Evolutionary conservation across 2,797 vertebrate genomes (phyloP).

Genomic region (Florisuga fusca): DNA sequence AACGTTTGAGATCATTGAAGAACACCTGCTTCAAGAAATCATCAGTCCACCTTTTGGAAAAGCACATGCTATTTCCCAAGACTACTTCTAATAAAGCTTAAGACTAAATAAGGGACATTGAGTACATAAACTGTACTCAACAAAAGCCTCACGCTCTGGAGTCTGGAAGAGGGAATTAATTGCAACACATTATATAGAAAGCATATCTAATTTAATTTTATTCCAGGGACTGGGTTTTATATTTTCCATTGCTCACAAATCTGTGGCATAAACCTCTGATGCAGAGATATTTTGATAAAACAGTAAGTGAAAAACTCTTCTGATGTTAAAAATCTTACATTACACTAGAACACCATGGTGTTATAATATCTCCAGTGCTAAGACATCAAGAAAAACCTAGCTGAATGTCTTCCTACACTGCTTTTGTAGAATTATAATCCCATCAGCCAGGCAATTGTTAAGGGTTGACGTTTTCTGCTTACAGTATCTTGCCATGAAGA

Average conservation of each 20-base stretch:
- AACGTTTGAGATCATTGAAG: neutral
- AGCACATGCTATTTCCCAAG: neutral
- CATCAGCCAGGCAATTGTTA: neutral
- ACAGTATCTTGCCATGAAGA: neutral
- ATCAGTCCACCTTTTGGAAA: neutral
- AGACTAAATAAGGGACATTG: neutral
- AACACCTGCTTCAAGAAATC: neutral
- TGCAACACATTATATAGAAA: neutral
- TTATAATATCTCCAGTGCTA: neutral
- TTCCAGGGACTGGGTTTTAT: neutral
- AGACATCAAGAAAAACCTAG: neutral
- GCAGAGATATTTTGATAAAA: neutral
- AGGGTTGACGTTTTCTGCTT: neutral
- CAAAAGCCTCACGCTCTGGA: neutral
- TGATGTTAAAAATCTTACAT: accelerated
- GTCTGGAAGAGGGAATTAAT: neutral
- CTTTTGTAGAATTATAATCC: neutral
- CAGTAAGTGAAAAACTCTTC: neutral
- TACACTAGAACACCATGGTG: neutral
- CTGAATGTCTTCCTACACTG: neutral
- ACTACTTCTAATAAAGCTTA: neutral
- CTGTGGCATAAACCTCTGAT: neutral
- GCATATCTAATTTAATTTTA: neutral
- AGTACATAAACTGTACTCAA: neutral
- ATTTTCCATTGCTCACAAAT: neutral